Conservation (phyloP, 2,797 vertebrate species). For the Notolabrus celidotus region DNA sequence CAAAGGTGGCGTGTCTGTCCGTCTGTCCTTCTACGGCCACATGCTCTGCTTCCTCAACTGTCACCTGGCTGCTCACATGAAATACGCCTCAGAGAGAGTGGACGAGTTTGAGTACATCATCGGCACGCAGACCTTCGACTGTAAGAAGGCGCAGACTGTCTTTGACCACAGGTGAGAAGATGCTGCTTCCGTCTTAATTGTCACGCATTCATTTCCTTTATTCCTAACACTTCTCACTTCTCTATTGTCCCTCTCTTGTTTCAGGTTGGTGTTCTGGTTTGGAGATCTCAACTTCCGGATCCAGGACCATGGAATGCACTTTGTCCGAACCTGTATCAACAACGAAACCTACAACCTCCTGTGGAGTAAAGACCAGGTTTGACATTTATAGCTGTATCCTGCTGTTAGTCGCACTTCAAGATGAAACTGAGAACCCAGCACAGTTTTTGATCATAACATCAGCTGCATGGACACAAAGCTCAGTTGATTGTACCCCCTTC, state of each 20-base stretch:
- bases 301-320: conserved; percentile 92
- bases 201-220: background rate
- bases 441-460: too few relatives aligned
- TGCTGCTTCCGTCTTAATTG: background rate
- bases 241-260: background rate
- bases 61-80: conserved; percentile 93
- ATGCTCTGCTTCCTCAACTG: conserved; percentile 95
- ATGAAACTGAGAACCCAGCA: too few relatives aligned
- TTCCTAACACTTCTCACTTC: background rate
- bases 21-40: conserved; percentile 92
- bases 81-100: conserved; percentile 89
- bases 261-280: conserved; percentile 94
- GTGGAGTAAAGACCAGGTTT: conserved; percentile 97
- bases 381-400: background rate
- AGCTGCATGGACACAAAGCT: too few relatives aligned
- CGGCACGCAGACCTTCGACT: conserved; percentile 88
- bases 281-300: conserved; percentile 98
- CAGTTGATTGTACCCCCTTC: too few relatives aligned
- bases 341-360: conserved; percentile 86
- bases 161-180: conserved; percentile 91
- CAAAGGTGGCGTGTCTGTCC: conserved; percentile 93
- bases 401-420: too few relatives aligned
- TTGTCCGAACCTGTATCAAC: conserved; percentile 89
- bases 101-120: conserved; percentile 94
- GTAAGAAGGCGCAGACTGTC: conserved; percentile 77